phyloP scores from a whole-genome alignment of 2,888 invertebrate species.

The Harpalus rubripes region DNA sequence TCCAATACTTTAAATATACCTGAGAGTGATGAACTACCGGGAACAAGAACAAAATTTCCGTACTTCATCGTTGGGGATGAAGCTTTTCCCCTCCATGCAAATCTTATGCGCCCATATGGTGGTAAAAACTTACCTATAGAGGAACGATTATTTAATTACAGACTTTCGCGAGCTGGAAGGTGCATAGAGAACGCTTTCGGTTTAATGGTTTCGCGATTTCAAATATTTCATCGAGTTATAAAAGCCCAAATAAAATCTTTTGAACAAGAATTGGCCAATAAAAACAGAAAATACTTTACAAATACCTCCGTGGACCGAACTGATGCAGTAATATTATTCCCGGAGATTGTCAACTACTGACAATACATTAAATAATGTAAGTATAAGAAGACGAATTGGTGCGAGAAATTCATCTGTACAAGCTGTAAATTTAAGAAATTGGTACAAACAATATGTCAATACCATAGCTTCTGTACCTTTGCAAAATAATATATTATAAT shows the following conservation, averaged over 20 bases:
- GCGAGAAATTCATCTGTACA: background rate
- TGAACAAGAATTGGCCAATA: background rate
- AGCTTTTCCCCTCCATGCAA: slow-evolving; percentile 70
- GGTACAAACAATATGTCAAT: background rate
- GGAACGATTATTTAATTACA: slow-evolving; percentile 20
- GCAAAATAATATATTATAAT: background rate
- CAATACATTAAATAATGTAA: background rate
- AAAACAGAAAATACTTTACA: background rate
- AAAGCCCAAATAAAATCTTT: background rate
- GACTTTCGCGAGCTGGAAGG: slow-evolving; percentile 47
- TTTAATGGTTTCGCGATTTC: slow-evolving; percentile 44
- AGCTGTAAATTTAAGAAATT: background rate
- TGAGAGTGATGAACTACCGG: slow-evolving; percentile 69
- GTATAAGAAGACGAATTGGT: background rate
- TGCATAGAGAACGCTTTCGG: slow-evolving; percentile 64
- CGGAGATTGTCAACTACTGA: background rate
- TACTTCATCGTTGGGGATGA: slow-evolving; percentile 72
- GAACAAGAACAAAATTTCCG: slow-evolving; percentile 69
- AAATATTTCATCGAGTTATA: background rate
- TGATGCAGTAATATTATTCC: background rate
- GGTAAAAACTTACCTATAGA: slow-evolving; percentile 67
- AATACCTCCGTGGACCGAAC: background rate
- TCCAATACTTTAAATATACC: slow-evolving; percentile 69
- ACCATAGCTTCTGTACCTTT: background rate
- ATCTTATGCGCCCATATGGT: slow-evolving; percentile 68